A percentile compares a stretch with the other conserved stretches of the same genome.
These are phyloP conservation scores for Enteromius argenteus DNA, from an alignment of 2,797 vertebrate species.

Conservation along the genomic window DNA sequence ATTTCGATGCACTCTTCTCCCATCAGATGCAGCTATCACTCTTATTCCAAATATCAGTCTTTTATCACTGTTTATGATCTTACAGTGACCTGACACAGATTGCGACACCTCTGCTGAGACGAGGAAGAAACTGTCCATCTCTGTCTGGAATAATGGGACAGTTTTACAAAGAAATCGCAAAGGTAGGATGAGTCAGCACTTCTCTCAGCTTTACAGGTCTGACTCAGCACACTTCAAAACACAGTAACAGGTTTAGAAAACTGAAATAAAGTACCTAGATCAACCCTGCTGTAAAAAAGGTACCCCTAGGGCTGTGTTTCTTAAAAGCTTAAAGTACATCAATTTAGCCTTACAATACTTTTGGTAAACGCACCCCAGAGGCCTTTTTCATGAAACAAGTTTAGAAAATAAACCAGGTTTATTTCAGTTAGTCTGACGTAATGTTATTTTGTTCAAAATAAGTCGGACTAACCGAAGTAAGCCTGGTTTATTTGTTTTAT, in stretches of 20 bases:
- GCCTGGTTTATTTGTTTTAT: too few species aligned
- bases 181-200: constrained; percentile 14
- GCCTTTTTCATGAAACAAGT: too few species aligned
- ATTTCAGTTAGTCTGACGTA: too few species aligned
- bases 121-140: neutral
- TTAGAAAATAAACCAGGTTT: too few species aligned
- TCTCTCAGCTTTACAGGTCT: neutral
- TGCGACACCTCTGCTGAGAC: neutral
- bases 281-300: neutral
- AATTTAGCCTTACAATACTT: neutral
- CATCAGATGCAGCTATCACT: neutral
- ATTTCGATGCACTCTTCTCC: neutral
- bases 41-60: constrained; percentile 1
- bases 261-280: neutral
- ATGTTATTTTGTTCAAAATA: too few species aligned
- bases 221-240: neutral
- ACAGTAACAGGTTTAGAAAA: neutral
- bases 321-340: neutral
- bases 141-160: neutral
- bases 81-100: constrained; percentile 24
- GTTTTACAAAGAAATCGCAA: neutral
- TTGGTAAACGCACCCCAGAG: neutral
- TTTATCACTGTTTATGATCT: constrained; percentile 24
- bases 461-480: too few species aligned
- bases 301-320: neutral